Base-by-base conservation (phyloP, 2,113 vertebrate species). In the Heliornis fulica region DNA sequence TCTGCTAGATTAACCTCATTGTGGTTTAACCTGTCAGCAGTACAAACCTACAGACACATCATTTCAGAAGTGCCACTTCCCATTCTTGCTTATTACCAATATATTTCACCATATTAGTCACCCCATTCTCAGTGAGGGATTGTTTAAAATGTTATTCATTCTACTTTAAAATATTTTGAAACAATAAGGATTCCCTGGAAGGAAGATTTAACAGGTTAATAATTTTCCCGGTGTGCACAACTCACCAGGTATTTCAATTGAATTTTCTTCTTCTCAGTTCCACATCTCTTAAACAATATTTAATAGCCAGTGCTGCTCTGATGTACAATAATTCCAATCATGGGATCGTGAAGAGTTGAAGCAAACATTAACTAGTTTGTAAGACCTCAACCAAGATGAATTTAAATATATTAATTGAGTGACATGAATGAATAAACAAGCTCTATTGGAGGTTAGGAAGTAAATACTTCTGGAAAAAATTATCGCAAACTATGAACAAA, bases 31-130 rank as follows among this genome's bases (percentile, higher is more conserved):
- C 10, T 8, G 13, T 34, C 40, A 66, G 36, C 23, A 43, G 31
- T 57, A 66, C 5, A 88, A 72, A 70, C 9, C 8, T 19, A 50
- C 0, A 46, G 21, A 57, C 5, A 22, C 1, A 10, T 23, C 0
- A 1, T 0, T 31, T 26, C 12, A 5, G 32, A 70, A 2, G 7
- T 54, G 25, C 2, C 6, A 41, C 34, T 70, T 89, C 15, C 46
- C 19, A 25, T 5, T 50, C 21, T 56, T 46, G n/a, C 20, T 89
- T 32, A 4, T 4, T 63, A 82, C 32, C 26, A 45, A 10, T 0
- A 1, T 22, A 65, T 45, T 86, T n/a, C 9, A 22, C 38, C 3
- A 1, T 11, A 54, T 51, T 59, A 74, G 46, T 54, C 7, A 64
- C 40, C 10, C 12, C 1, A 0, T 86, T 88, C 53, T 32, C 26